Evolutionary conservation across 2,888 invertebrate species (phyloP).

Genomic region (Tupiocoris notatus): DNA sequence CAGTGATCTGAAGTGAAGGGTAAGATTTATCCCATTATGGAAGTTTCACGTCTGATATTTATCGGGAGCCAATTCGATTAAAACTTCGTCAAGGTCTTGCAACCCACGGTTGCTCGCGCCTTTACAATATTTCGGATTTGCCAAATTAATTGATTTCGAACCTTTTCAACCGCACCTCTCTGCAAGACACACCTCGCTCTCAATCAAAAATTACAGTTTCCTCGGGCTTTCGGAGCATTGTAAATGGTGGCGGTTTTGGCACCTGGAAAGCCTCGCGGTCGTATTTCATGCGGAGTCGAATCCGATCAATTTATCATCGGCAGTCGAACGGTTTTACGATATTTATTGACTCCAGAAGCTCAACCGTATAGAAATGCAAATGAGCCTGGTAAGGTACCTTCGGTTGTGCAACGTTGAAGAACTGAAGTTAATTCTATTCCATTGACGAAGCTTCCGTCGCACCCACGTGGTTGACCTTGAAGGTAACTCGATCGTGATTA

Average conservation of each 20-base stretch:
- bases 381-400: not conserved
- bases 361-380: slow-evolving; percentile 9
- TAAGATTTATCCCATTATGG: no score
- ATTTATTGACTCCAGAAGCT: slow-evolving; percentile 21
- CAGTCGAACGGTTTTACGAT: not conserved
- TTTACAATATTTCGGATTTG: not conserved
- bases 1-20: no score
- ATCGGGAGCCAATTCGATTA: no score
- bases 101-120: no score
- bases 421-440: not conserved
- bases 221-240: not conserved
- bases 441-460: not conserved
- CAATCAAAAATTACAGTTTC: not conserved
- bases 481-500: slow-evolving; percentile 1
- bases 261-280: not conserved
- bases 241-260: not conserved
- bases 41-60: no score
- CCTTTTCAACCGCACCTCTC: not conserved
- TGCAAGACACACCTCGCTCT: not conserved
- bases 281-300: not conserved
- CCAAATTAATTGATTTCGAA: not conserved
- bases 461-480: slow-evolving; percentile 6
- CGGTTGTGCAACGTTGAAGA: slow-evolving; percentile 1
- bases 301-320: slow-evolving; percentile 2
- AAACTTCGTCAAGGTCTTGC: no score